Evolutionary conservation across 2,113 vertebrate genomes (phyloP).

Genomic region (Amblyornis subalaris): DNA sequence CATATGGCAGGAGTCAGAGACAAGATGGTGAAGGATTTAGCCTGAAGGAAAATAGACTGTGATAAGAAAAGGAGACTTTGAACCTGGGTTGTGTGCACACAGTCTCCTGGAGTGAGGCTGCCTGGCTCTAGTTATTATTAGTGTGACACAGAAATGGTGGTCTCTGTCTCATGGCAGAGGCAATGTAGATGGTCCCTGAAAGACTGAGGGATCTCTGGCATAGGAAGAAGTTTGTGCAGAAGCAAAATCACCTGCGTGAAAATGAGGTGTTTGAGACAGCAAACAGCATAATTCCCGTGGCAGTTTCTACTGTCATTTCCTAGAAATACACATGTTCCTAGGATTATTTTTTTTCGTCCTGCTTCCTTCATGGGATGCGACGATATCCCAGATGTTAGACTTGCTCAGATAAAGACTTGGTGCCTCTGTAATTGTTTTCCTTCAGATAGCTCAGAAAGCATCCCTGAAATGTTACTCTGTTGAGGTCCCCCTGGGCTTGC

Average conservation of each 20-base stretch:
- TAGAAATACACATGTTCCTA: background rate
- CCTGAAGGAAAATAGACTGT: background rate
- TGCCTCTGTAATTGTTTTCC: background rate
- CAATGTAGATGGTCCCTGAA: background rate
- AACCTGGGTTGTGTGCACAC: background rate
- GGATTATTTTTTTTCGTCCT: background rate
- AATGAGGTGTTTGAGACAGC: background rate
- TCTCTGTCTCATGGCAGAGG: background rate
- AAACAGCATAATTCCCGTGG: background rate
- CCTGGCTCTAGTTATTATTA: background rate
- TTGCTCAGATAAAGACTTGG: background rate
- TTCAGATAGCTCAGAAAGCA: background rate
- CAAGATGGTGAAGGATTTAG: conserved; percentile 10
- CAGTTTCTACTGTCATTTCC: background rate
- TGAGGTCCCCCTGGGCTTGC: background rate
- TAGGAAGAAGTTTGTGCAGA: background rate
- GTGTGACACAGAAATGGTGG: background rate
- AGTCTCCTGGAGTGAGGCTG: background rate
- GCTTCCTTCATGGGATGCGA: background rate
- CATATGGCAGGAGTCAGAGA: background rate
- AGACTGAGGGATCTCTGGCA: background rate
- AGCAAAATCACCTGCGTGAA: background rate
- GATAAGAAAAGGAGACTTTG: background rate
- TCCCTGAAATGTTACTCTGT: background rate
- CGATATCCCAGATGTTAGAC: background rate